Conservation (phyloP, 2,888 invertebrate genomes). For the Lasiommata megera region DNA sequence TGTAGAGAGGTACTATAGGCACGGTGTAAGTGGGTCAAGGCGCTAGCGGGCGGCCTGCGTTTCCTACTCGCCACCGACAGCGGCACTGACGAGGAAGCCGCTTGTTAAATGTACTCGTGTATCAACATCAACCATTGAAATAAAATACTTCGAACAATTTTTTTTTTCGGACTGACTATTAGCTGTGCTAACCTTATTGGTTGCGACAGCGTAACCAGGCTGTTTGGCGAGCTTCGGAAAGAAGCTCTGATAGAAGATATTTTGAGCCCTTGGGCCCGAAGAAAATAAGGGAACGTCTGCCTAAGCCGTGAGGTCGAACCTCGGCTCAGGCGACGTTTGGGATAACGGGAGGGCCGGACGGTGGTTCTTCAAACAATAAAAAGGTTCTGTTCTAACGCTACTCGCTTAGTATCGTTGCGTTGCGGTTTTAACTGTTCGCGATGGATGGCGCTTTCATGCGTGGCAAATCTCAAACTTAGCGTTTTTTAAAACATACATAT, state of each 20-base stretch:
- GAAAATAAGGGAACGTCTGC: no score
- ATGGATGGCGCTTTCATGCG: slow-evolving; percentile 8
- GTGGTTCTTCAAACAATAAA: no score
- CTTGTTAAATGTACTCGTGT: slow-evolving; percentile 49
- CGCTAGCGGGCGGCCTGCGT: slow-evolving; percentile 57
- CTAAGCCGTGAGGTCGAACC: no score
- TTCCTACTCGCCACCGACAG: slow-evolving; percentile 58
- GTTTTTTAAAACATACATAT: neutral
- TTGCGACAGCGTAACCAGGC: no score
- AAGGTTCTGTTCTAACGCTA: slow-evolving; percentile 10
- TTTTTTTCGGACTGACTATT: no score
- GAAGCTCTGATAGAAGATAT: no score
- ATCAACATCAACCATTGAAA: slow-evolving; percentile 28
- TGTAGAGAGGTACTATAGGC: slow-evolving; percentile 39
- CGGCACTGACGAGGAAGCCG: slow-evolving; percentile 57
- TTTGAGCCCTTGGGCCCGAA: no score
- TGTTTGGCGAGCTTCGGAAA: no score
- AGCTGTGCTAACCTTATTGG: no score
- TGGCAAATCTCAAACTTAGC: neutral
- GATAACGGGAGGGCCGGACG: no score
- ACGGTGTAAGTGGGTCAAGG: slow-evolving; percentile 69
- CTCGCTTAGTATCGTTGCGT: neutral
- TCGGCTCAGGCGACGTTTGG: no score
- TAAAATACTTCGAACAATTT: slow-evolving; percentile 17
- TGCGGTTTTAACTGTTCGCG: slow-evolving; percentile 9